phyloP scores from a whole-genome alignment of 2,797 vertebrate genomes.

The Halcyon smyrnensis region DNA sequence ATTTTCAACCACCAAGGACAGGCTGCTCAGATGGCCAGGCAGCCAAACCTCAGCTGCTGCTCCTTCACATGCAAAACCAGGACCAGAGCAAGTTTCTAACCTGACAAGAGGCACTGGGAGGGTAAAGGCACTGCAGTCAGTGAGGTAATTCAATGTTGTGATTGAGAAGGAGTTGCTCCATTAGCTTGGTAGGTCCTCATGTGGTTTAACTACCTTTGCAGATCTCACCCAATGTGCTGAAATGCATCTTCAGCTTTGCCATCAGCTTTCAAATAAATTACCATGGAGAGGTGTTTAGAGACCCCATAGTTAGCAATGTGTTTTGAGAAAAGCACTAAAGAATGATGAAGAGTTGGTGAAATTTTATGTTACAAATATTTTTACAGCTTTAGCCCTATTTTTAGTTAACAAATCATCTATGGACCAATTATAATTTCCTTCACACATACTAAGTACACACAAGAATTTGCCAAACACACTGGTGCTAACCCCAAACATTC shows the following conservation, averaged over 20 bases:
- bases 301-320: neutral
- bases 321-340: slow-evolving; percentile 37
- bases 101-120: neutral
- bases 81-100: neutral
- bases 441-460: slow-evolving; percentile 62
- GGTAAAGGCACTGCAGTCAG: neutral
- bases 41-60: neutral
- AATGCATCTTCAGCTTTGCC: slow-evolving; percentile 50
- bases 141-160: neutral
- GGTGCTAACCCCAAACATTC: slow-evolving; percentile 65
- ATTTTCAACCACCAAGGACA: neutral
- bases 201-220: neutral
- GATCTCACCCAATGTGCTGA: neutral
- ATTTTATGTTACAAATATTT: slow-evolving; percentile 70
- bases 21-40: neutral
- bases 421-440: slow-evolving; percentile 73
- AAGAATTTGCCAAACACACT: slow-evolving; percentile 57
- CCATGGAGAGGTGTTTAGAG: slow-evolving; percentile 34
- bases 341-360: slow-evolving; percentile 66
- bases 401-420: slow-evolving; percentile 71
- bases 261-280: slow-evolving; percentile 50
- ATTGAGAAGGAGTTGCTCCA: neutral
- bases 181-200: neutral
- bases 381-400: slow-evolving; percentile 72
- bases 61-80: neutral